phyloP scores from a whole-genome alignment of 2,888 invertebrate genomes.

The Cecidostiba fungosa region DNA sequence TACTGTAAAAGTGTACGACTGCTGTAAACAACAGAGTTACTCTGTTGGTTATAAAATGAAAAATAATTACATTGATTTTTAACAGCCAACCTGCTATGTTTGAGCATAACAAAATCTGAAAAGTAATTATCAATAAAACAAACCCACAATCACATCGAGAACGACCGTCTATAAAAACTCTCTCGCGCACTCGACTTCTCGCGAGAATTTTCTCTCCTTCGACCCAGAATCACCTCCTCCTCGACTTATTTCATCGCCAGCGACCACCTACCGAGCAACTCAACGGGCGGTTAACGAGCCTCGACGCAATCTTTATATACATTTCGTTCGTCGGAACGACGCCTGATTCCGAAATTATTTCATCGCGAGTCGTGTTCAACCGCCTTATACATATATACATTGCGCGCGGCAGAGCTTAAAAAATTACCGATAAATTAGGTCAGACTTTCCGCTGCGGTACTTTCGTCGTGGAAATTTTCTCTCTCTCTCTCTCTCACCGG shows the following conservation, averaged over 20 bases:
- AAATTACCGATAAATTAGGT: constrained; percentile 1
- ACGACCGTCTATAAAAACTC: background rate
- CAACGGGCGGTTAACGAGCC: constrained; percentile 1
- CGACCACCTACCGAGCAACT: background rate
- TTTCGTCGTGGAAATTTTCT: background rate
- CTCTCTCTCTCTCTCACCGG: background rate
- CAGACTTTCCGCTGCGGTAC: background rate
- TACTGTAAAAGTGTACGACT: no score
- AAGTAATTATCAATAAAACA: no score
- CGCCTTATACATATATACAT: background rate
- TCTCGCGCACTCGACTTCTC: background rate
- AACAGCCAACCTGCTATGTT: no score
- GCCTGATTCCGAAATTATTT: constrained; percentile 41
- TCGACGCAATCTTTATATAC: constrained; percentile 14
- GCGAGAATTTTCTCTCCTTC: background rate
- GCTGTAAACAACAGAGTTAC: no score
- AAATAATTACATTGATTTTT: no score
- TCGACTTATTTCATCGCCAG: constrained; percentile 34
- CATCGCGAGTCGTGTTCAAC: background rate
- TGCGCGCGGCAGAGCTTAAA: background rate
- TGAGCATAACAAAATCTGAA: no score
- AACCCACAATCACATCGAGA: no score
- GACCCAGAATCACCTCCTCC: constrained; percentile 9
- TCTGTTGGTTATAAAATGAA: no score
- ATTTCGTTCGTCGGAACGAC: background rate